Evolutionary conservation across 2,888 invertebrate genomes (phyloP), one percentile per base, ranked within the genome.

Genomic region (Rotaria magnacalcarata): DNA sequence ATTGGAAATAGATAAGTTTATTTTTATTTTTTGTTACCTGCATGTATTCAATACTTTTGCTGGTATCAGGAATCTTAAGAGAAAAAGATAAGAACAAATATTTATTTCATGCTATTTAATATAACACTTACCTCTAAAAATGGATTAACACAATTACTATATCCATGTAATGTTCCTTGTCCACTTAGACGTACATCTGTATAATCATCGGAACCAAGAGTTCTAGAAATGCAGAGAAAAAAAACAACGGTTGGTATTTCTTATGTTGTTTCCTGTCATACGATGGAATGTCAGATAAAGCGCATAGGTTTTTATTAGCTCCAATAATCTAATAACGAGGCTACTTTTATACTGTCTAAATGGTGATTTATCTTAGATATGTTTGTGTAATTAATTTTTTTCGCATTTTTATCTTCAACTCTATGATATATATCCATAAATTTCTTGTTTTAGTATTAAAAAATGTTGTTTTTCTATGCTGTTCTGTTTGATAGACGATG

Each of bases 101-200:
- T 50, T 50, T 50, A 8, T 19, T 34, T 11, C 85, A 60, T 54
- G 14, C 41, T 84, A 10, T 52, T 21, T 1, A 21, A 74, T 74
- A 21, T 24, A 41, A 43, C 24, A 60, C 88, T 89, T 88, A 91
- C 91, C 92, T 96, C 96, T 87, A 96, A 89, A 89, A 92, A 92
- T 47, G 92, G 92, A 89, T 92, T 92, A 87, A 88, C 88, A 34
- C 89, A 89, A 86, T 89, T 89, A 75, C 87, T 87, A 43, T 84
- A 85, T 80, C 86, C 85, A 41, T 87, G 85, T 21, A 88, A 87
- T 80, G 85, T 85, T n/a, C 88, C 88, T 24, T 87, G 87, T 52
- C 67, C 80, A 11, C 87, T 67, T 19, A 84, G 52, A 43, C 85
- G 84, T 19, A 87, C 87, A 41, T 87, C 87, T 74, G 87, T 87